These are phyloP conservation scores for Moxostoma hubbsi DNA, from an alignment of 2,797 vertebrate genomes.

Conservation along the genomic window DNA sequence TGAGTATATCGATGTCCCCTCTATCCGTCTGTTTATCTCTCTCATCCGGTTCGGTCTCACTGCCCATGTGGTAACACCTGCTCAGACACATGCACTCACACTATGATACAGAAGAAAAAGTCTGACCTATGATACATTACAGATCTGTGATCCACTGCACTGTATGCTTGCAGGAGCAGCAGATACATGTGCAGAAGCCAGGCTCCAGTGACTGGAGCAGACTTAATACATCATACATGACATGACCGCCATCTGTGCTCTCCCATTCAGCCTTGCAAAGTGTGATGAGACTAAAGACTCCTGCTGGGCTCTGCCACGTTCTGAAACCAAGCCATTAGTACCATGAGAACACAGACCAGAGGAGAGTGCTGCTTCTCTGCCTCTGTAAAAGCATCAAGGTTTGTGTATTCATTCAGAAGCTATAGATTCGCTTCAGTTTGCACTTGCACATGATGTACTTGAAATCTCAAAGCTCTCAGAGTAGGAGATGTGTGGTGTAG, in stretches of 20 bases:
- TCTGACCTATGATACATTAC: slow-evolving; percentile 33
- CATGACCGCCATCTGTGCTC: slow-evolving; percentile 68
- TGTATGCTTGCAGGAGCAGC: slow-evolving; percentile 33
- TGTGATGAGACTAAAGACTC: slow-evolving; percentile 67
- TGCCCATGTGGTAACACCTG: slow-evolving; percentile 88
- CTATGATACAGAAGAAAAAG: slow-evolving; percentile 27
- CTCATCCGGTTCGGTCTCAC: slow-evolving; percentile 80
- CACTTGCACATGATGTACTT: not conserved
- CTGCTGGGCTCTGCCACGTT: slow-evolving; percentile 58
- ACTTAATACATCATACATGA: slow-evolving; percentile 64
- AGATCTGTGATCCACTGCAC: slow-evolving; percentile 32
- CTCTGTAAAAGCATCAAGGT: slow-evolving; percentile 23
- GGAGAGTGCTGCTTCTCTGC: slow-evolving; percentile 30
- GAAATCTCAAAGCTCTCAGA: not conserved
- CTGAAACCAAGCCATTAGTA: slow-evolving; percentile 59
- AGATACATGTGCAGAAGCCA: slow-evolving; percentile 38
- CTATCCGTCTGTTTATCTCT: slow-evolving; percentile 72
- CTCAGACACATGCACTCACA: slow-evolving; percentile 39
- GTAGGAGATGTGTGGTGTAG: not conserved
- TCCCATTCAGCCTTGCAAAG: slow-evolving; percentile 61
- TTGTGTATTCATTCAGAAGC: slow-evolving; percentile 7
- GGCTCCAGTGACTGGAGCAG: slow-evolving; percentile 48
- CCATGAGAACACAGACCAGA: slow-evolving; percentile 51
- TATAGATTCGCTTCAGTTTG: slow-evolving; percentile 5
- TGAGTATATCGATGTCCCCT: slow-evolving; percentile 76